Evolutionary conservation across 1,140 invertebrate species (phyloP), one percentile per base, ranked within the genome.

Genomic region (Bombus sylvicola): DNA sequence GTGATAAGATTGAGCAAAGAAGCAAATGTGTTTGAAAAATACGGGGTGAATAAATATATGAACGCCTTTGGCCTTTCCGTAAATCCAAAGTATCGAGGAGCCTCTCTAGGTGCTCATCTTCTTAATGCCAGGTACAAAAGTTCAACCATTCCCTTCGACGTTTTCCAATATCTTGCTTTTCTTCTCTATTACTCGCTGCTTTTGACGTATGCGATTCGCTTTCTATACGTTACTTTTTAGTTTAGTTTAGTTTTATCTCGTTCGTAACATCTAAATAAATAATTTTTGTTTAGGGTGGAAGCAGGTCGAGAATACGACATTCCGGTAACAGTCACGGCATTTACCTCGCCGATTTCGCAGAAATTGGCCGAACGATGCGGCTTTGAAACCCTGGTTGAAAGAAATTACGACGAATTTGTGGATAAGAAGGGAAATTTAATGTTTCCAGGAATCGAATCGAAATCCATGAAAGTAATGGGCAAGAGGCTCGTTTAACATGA

Each of bases 1-100:
- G 59, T 89, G 9, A 37, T 62, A 25, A 41, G 64, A 15, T 13
- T 91, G 25, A 31, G 13, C 3, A 47, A 71, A 13, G 25, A 89
- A 64, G 87, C 81, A 1, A 83, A 93, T n/a, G 71, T 91, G 8
- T 92, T 84, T 6, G 78, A 92, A 69, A 88, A 85, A 72, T 94
- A 93, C 43, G 90, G 90, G 1, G 81, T 93, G 34, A 90, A 93
- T 74, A 90, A 90, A 57, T 95, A 92, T 72, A 47, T 95, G 28
- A 43, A 53, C 28, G 93, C 93, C 15, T 71, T 92, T 31, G 94
- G 94, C 1, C 87, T 95, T 34, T 90, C 91, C 13, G 93, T 95
- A 15, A 15, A 90, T n/a, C 91, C 92, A 0, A 34, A n/a, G 34
- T 94, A 90, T 59, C 90, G 94, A n/a, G 93, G 94, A 10, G 91